A percentile compares a stretch with the other conserved stretches of the same genome.
These are phyloP conservation scores for Jaculus jaculus DNA, from an alignment of 2,113 vertebrate genomes.

Conservation along the genomic window DNA sequence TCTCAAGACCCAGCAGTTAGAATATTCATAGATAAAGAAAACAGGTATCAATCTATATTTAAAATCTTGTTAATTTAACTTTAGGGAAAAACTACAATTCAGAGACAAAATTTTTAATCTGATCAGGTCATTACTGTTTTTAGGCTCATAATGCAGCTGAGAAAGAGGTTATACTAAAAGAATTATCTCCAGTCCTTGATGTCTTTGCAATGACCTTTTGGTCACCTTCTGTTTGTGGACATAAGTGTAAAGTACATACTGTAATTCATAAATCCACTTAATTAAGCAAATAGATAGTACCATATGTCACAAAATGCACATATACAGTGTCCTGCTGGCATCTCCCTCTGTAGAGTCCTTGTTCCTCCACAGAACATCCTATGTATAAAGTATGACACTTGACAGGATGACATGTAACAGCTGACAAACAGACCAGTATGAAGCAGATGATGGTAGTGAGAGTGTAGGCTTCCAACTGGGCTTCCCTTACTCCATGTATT, in stretches of 20 bases:
- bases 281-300: background rate
- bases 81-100: background rate
- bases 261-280: background rate
- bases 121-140: background rate
- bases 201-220: background rate
- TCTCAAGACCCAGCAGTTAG: background rate
- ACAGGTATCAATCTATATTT: background rate
- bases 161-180: background rate
- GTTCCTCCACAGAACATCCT: background rate
- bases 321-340: background rate
- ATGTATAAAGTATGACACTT: background rate
- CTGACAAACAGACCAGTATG: background rate
- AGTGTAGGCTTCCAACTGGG: background rate
- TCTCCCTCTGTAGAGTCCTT: background rate
- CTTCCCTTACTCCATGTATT: background rate
- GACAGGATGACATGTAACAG: background rate
- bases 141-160: background rate
- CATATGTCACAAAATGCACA: background rate
- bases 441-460: background rate
- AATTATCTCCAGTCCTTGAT: background rate
- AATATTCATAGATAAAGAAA: constrained; percentile 9
- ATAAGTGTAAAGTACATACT: background rate
- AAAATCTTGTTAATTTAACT: constrained; percentile 1
- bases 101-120: background rate
- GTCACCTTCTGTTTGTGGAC: background rate